Evolutionary conservation across 2,797 vertebrate species (phyloP), one percentile per base, ranked within the genome.

Genomic region (Numenius phaeopus): DNA sequence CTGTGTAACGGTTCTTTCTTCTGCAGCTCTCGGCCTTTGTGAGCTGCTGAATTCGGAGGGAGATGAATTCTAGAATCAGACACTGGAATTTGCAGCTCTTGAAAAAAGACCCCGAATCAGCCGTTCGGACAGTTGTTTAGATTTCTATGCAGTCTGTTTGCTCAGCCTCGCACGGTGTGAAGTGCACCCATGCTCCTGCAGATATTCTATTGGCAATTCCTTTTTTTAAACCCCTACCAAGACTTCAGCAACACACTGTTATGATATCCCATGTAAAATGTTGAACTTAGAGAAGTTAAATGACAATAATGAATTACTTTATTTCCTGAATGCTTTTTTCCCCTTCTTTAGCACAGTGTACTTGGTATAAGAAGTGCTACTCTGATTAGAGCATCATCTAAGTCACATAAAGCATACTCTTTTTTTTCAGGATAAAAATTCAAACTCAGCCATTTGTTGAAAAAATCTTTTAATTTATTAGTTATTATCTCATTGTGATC

Each of bases 261-360:
- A 29, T 71, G 44, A 24, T 55, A 91, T 24, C 32, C 44, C 23
- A 6, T 47, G 47, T 66, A 81, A 69, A 34, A 58, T 21, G 5
- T 42, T 67, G n/a, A 95, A 94, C 54, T 42, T 52, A n/a, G n/a
- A 24, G 42, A 69, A 90, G 42, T 83, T 52, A 66, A 94, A 92
- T 8, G 1, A 26, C 66, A 46, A 15, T 57, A 57, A 88, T 79
- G 32, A 82, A 86, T 7, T 12, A 86, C 50, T 71, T 83, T 44
- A 69, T 89, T 89, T 76, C 46, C n/a, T 73, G n/a, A 3, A 5
- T 32, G 22, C 10, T 27, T 50, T 76, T 57, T 71, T 59, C 47
- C 14, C 58, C 29, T 77, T 77, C 15, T 86, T 66, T 85, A 54
- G 39, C 22, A 47, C 21, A 23, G 34, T 9, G 65, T 26, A 57